Evolutionary conservation across 2,888 invertebrate genomes (phyloP), one percentile per base, ranked within the genome.

Genomic region (Agrypnus murinus): DNA sequence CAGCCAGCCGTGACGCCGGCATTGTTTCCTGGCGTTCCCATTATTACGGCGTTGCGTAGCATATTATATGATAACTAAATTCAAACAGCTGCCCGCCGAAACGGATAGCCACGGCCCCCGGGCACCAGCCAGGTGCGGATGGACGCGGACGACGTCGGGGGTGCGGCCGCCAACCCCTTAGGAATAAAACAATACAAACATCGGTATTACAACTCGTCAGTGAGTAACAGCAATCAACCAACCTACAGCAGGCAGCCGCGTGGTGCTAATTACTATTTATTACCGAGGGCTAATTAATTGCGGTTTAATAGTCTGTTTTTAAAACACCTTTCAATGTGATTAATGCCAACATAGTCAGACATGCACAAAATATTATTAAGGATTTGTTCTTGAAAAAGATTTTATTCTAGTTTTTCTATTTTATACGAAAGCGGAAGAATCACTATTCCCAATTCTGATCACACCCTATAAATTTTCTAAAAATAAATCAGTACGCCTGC

Each of bases 11-110:
- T 78, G 77, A 79, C 79, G 77, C 67, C 72, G 69, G 68, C 79
- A 79, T 80, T 80, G 80, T 80, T 79, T 81, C 77, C 74, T 62
- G 63, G 67, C 74, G 76, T 77, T 78, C 77, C 77, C 78, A 79
- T 79, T 80, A 78, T 77, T 77, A 75, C 74, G 69, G 73, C 74
- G 79, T 78, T 79, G 78, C 78, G 68, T 77, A 73, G 77, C 77
- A 77, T 77, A 79, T 78, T 79, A 78, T 73, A 76, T 72, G 76
- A 77, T 76, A 77, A 74, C 76, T 74, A 74, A 76, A 73, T 77
- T 74, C 71, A 75, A 74, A 74, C 78, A 79, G 76, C 79, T 77
- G 78, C 72, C 75, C 68, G 64, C 68, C 70, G 71, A 75, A 75
- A 74, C 69, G 74, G 71, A 75, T 75, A 74, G 71, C 69, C 60